Conservation (phyloP, 2,113 vertebrate species). For the Micromys minutus region DNA sequence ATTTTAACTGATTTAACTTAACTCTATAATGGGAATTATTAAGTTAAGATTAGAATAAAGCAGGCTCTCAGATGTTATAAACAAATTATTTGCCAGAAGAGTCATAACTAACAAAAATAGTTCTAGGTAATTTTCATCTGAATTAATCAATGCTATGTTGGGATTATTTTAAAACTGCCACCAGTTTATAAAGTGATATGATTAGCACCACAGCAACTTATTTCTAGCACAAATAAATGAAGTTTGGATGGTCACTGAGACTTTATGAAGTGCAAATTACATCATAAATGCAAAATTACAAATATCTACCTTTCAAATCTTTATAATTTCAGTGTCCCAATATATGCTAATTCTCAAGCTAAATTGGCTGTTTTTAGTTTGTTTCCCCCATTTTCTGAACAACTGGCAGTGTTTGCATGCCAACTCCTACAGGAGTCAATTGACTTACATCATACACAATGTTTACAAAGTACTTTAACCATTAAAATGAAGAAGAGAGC, state of each 20-base stretch:
- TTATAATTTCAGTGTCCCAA: background rate
- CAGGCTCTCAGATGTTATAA: accelerated
- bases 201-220: background rate
- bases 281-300: background rate
- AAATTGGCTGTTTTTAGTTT: background rate
- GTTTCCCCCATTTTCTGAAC: background rate
- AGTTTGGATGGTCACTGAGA: background rate
- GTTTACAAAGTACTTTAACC: background rate
- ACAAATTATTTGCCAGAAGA: background rate
- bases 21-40: background rate
- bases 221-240: background rate
- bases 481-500: background rate
- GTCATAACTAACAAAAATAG: background rate
- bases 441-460: background rate
- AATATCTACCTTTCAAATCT: background rate
- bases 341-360: background rate
- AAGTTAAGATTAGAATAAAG: background rate
- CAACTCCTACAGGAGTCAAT: background rate
- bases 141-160: background rate
- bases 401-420: background rate
- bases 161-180: background rate
- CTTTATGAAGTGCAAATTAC: background rate
- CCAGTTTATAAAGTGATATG: background rate
- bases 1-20: background rate
- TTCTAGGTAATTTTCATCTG: background rate